Evolutionary conservation across 2,113 vertebrate species (phyloP), one percentile per base, ranked within the genome.

Genomic region (Mesembrinibis cayennensis): DNA sequence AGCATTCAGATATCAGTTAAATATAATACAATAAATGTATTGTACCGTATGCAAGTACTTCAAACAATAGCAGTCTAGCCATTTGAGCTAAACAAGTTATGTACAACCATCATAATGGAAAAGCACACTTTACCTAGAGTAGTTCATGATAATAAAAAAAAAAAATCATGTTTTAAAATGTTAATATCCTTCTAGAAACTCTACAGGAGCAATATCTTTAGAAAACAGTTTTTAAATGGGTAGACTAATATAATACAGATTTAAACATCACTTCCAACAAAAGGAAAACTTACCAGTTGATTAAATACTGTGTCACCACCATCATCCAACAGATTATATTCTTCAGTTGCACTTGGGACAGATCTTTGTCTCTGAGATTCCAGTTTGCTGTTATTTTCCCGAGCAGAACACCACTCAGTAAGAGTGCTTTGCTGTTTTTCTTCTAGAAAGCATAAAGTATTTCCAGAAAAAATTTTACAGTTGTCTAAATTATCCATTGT

Each of bases 371-470:
- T 98, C 77, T 76, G 97, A 79, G 89, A 74, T 38, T 98, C 98
- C 36, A 92, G 87, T n/a, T 94, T 97, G 55, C 89, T 88, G 40
- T 59, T 95, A 53, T 82, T 95, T 81, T 98, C 98, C 89, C 96
- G 98, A 65, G 97, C 97, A 45, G 98, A 98, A 90, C 98, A 99
- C 99, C 99, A 99, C 81, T 99, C 98, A 14, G 96, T 98, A 77
- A 99, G 97, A 30, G 96, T 98, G 21, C 95, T 98, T 96, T 99
- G 98, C 56, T 99, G 98, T 66, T 98, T 98, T 91, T 99, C 98
- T 94, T 99, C 99, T 99, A 97, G 55, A 94, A 95, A 38, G 30
- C 34, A 61, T 61, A 62, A 42, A 50, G 26, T 50, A 92, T 87
- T 95, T 69, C 3, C 22, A 58, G 30, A 32, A 62, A 11, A 27